phyloP scores from a whole-genome alignment of 2,797 vertebrate genomes.

The Prunella strophiata region DNA sequence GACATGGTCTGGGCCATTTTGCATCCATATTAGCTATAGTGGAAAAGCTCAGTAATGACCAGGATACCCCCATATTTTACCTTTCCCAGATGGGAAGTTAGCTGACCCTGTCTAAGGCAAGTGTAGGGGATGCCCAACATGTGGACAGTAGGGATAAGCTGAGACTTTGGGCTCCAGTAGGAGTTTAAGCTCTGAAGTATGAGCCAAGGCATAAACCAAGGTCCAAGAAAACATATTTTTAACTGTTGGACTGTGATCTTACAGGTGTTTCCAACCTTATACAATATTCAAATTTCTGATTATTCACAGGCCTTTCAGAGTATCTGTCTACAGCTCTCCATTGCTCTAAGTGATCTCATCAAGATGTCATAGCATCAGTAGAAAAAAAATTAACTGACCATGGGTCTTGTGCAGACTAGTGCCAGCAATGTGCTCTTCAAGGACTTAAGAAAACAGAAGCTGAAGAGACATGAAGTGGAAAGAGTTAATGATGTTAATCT shows the following conservation, averaged over 20 bases:
- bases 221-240: neutral
- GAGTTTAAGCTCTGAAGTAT: neutral
- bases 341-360: neutral
- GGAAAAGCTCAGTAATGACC: neutral
- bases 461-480: constrained; percentile 10
- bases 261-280: neutral
- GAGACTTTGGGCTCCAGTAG: neutral
- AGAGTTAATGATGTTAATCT: constrained; percentile 31
- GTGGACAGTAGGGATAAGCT: neutral
- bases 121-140: neutral
- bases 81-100: neutral
- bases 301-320: neutral
- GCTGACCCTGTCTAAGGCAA: neutral
- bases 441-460: neutral
- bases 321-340: neutral
- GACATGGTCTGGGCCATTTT: neutral
- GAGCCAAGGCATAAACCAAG: neutral
- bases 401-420: neutral
- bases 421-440: neutral
- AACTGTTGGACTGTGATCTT: neutral
- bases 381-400: neutral
- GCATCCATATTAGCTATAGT: neutral
- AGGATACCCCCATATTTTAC: neutral
- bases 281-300: neutral
- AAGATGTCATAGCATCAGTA: neutral